Conservation (phyloP, 2,797 vertebrate species). For the Halcyon badia region DNA sequence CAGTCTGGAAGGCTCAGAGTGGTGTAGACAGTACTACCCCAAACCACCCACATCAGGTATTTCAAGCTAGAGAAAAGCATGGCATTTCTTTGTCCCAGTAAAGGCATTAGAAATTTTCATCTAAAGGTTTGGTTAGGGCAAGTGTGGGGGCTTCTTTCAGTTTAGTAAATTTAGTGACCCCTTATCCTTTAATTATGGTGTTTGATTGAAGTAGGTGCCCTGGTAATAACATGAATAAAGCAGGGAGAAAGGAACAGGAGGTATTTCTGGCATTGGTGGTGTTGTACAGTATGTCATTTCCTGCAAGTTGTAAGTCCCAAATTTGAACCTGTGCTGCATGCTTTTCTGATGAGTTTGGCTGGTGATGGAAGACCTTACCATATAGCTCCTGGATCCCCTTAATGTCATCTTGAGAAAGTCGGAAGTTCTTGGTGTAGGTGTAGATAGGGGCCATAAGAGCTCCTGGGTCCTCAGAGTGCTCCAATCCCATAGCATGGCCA, state of each 20-base stretch:
- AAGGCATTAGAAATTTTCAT: neutral
- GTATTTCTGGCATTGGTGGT: neutral
- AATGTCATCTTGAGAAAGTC: slow-evolving; percentile 93
- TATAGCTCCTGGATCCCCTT: slow-evolving; percentile 97
- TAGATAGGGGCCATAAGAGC: slow-evolving; percentile 97
- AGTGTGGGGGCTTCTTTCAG: neutral
- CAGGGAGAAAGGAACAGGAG: neutral
- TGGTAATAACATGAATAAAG: neutral
- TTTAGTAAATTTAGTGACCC: neutral
- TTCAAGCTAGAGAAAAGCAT: neutral
- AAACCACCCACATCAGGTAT: neutral
- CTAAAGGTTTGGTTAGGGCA: neutral
- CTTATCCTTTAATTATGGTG: neutral
- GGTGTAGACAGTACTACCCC: neutral
- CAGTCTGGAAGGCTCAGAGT: neutral
- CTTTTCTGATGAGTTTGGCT: neutral
- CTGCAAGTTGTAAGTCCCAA: neutral
- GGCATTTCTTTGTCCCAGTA: neutral
- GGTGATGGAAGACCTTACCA: slow-evolving; percentile 75
- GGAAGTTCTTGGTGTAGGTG: slow-evolving; percentile 94
- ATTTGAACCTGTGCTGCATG: neutral
- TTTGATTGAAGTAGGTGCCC: neutral
- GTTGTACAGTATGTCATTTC: neutral
- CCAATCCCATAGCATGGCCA: slow-evolving; percentile 95
- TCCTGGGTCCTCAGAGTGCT: slow-evolving; percentile 95